Conservation (phyloP, 2,888 invertebrate genomes). For the Sesia bembeciformis region DNA sequence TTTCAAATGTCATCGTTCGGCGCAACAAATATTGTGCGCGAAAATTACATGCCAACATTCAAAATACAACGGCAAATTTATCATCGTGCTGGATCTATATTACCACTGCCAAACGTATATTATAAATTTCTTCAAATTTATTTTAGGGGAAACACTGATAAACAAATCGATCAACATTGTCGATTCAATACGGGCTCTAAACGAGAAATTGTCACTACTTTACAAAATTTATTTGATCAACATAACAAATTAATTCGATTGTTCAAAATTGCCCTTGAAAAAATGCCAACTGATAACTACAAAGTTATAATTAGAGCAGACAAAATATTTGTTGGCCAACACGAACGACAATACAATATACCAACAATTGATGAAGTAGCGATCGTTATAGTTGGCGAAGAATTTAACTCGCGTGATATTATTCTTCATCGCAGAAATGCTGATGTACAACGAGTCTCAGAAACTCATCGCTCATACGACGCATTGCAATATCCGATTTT, state of each 20-base stretch:
- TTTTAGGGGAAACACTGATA: background rate
- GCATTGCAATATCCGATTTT: conserved; percentile 3
- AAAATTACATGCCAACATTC: background rate
- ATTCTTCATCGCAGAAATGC: conserved; percentile 18
- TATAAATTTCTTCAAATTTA: conserved; percentile 13
- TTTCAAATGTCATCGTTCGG: conserved; percentile 16
- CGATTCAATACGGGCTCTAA: background rate
- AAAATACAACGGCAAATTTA: conserved; percentile 16
- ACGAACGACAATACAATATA: conserved; percentile 20
- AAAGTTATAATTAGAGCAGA: conserved; percentile 23
- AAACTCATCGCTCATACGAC: conserved; percentile 3
- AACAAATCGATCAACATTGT: background rate
- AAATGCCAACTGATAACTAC: conserved; percentile 15
- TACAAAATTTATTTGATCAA: conserved; percentile 12
- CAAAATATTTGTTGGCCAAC: conserved; percentile 19
- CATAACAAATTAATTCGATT: conserved; percentile 7
- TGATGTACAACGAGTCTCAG: conserved; percentile 12
- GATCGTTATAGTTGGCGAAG: conserved; percentile 17
- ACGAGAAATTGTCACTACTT: background rate
- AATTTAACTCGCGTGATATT: conserved; percentile 18
- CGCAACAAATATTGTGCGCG: conserved; percentile 7
- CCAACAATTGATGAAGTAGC: conserved; percentile 19
- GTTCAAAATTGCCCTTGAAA: conserved; percentile 16
- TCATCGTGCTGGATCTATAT: conserved; percentile 13
- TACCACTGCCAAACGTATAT: conserved; percentile 12